A percentile compares a stretch with the other conserved stretches of the same genome.
Evolutionary conservation across 2,888 invertebrate species (phyloP).

Genomic region (Troglohyphantes excavatus): DNA sequence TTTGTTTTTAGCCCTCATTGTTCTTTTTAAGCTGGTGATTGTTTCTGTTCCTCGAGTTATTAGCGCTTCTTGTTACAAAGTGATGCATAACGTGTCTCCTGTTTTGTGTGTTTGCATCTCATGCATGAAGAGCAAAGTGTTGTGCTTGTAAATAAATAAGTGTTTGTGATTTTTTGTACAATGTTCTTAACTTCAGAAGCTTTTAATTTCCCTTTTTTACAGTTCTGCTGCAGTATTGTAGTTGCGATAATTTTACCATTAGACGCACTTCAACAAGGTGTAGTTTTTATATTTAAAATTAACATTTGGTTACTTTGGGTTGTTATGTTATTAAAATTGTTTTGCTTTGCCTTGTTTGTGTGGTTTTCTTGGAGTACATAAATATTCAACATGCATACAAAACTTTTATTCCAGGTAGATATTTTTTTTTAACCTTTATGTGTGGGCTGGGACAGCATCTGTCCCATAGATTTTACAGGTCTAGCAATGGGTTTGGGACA

Average conservation of each 20-base stretch:
- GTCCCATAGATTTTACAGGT: no score
- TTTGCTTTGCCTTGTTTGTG: constrained; percentile 64
- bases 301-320: constrained; percentile 77
- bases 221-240: constrained; percentile 72
- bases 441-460: no score
- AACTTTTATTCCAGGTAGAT: no score
- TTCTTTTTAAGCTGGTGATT: constrained; percentile 44
- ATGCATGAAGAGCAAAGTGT: constrained; percentile 61
- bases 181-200: constrained; percentile 62
- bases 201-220: constrained; percentile 70
- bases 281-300: constrained; percentile 78
- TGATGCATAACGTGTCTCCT: constrained; percentile 69
- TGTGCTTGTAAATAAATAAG: constrained; percentile 70
- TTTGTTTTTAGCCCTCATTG: constrained; percentile 22
- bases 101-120: constrained; percentile 67
- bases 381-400: no score
- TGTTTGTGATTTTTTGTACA: constrained; percentile 73
- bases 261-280: constrained; percentile 70
- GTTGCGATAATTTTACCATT: constrained; percentile 65
- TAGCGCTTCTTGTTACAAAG: constrained; percentile 31
- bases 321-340: constrained; percentile 77
- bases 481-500: no score
- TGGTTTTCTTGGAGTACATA: not conserved
- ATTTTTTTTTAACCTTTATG: no score
- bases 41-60: constrained; percentile 16